Percentiles rank a stretch among this genome's conserved stretches.
Evolutionary conservation across 2,113 vertebrate genomes (phyloP).

Genomic region (Ciconia maguari): DNA sequence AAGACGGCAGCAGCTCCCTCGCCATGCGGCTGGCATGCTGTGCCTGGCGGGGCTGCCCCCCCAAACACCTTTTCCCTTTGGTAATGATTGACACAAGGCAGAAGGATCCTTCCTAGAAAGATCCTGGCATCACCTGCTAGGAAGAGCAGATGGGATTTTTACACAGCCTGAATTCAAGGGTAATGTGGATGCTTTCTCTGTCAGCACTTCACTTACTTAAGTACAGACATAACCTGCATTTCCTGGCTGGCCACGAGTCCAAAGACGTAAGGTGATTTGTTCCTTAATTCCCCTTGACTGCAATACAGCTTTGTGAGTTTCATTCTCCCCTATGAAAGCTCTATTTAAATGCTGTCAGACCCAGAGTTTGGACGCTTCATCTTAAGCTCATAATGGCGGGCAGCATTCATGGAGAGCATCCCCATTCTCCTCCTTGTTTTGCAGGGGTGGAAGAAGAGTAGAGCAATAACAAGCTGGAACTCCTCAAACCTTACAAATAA

Average conservation of each 20-base stretch:
- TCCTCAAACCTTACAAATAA: neutral
- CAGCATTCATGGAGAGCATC: neutral
- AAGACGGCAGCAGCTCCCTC: neutral
- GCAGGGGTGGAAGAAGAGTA: neutral
- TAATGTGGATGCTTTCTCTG: slow-evolving; percentile 2
- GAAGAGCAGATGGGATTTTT: slow-evolving; percentile 34
- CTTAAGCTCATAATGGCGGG: neutral
- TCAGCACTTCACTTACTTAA: slow-evolving; percentile 7
- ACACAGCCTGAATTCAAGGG: neutral
- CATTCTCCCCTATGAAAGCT: neutral
- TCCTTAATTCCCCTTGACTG: neutral
- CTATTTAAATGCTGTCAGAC: neutral
- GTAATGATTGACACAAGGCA: slow-evolving; percentile 44
- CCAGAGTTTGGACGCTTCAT: neutral
- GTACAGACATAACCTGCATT: neutral
- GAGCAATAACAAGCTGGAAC: neutral
- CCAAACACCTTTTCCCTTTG: neutral
- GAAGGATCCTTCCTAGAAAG: slow-evolving; percentile 41
- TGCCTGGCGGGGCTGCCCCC: neutral
- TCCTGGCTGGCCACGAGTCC: neutral
- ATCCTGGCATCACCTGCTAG: slow-evolving; percentile 41
- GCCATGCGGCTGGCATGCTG: neutral
- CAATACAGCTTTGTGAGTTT: neutral
- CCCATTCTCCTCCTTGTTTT: neutral
- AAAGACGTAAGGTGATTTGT: neutral